Percentiles rank a stretch among this genome's conserved stretches.
These are phyloP conservation scores for Leucophenga maculata DNA, from an alignment of 2,888 invertebrate genomes.

Conservation along the genomic window DNA sequence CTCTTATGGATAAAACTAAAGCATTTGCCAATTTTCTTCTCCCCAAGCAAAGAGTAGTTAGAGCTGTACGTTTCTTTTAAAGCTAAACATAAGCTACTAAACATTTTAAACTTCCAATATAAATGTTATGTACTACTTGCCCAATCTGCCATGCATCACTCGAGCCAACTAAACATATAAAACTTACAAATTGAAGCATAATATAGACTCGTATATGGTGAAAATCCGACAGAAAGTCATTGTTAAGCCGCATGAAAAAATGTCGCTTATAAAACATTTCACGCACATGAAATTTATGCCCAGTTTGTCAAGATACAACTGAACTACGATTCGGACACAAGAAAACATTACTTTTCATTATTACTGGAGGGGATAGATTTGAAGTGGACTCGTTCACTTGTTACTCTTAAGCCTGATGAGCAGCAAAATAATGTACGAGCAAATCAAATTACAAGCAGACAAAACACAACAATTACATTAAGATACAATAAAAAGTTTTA, in stretches of 20 bases:
- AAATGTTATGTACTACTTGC: too few species aligned
- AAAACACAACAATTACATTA: conserved; percentile 66
- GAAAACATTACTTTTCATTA: conserved; percentile 13
- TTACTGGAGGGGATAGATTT: background rate
- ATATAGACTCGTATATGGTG: conserved; percentile 60
- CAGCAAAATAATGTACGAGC: conserved; percentile 62
- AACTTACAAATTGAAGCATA: conserved; percentile 57
- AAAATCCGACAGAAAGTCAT: conserved; percentile 58
- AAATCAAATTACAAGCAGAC: conserved; percentile 59
- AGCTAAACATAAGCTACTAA: too few species aligned
- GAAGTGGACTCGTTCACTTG: background rate
- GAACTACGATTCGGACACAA: conserved; percentile 2
- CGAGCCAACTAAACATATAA: conserved; percentile 50
- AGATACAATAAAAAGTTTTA: conserved; percentile 62
- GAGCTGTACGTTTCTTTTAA: too few species aligned
- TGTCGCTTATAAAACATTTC: conserved; percentile 4
- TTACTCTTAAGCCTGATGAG: conserved; percentile 26
- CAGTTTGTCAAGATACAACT: background rate
- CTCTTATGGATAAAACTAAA: too few species aligned
- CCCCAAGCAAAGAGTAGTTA: too few species aligned
- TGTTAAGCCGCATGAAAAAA: background rate
- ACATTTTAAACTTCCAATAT: too few species aligned
- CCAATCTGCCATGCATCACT: too few species aligned
- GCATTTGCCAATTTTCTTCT: too few species aligned
- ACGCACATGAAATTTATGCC: background rate